Evolutionary conservation across 2,113 vertebrate genomes (phyloP).

Genomic region (Pseudopipra pipra): DNA sequence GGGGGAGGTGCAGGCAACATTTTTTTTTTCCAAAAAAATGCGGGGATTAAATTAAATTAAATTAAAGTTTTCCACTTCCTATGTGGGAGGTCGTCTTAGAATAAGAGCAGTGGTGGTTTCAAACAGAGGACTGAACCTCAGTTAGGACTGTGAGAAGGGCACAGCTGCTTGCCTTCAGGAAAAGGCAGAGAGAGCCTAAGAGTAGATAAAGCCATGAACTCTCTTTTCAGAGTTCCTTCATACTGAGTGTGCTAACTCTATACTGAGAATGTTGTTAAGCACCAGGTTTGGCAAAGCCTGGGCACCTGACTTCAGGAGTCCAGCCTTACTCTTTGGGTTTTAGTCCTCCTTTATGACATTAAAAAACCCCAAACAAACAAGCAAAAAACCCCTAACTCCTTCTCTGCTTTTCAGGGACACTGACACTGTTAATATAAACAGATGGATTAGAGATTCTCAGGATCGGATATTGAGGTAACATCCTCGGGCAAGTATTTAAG

Average conservation of each 20-base stretch:
- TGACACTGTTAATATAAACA: not conserved
- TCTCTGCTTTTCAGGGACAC: not conserved
- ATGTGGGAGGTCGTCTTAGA: not conserved
- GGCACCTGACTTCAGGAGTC: not conserved
- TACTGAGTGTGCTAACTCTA: not conserved
- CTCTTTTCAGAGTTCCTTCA: not conserved
- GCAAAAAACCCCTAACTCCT: not conserved
- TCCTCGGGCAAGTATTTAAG: not conserved
- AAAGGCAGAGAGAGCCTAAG: not conserved
- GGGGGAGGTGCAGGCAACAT: not conserved
- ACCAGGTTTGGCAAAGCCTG: not conserved
- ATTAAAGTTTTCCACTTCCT: not conserved
- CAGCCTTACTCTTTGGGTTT: not conserved
- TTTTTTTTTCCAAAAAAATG: not conserved
- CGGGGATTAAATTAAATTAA: not conserved
- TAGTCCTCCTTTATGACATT: not conserved
- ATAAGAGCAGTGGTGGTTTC: not conserved
- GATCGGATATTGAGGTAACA: not conserved
- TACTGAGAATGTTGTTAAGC: not conserved
- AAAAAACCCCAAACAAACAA: too few relatives aligned
- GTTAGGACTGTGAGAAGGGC: not conserved
- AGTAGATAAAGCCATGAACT: not conserved
- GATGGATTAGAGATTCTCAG: not conserved
- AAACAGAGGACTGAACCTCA: not conserved
- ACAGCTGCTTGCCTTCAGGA: not conserved